Evolutionary conservation across 2,797 vertebrate genomes (phyloP).

Genomic region (Pygocentrus nattereri): DNA sequence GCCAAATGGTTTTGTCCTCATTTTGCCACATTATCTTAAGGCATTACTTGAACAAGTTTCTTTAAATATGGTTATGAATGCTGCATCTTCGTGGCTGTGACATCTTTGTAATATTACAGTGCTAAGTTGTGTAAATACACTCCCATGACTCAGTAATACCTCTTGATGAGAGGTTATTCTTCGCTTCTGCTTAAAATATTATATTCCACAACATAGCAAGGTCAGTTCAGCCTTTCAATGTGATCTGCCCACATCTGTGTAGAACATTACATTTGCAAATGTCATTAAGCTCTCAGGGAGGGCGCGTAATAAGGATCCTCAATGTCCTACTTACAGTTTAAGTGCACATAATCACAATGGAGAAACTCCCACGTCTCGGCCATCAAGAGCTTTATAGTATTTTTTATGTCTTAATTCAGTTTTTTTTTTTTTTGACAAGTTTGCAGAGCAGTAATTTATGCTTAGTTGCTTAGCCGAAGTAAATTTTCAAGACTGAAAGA

Average conservation of each 20-base stretch:
- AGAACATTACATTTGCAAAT: constrained; percentile 31
- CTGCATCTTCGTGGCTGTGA: not conserved
- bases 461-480: not conserved
- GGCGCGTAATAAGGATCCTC: constrained; percentile 1
- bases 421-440: constrained; percentile 5
- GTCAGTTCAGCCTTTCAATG: not conserved
- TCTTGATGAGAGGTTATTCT: not conserved
- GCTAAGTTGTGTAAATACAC: not conserved
- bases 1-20: not conserved
- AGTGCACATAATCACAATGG: constrained; percentile 8
- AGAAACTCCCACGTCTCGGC: not conserved
- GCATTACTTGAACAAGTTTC: not conserved
- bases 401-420: constrained; percentile 10
- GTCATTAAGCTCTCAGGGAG: constrained; percentile 27
- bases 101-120: not conserved
- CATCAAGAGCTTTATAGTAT: not conserved
- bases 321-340: constrained; percentile 22
- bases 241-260: constrained; percentile 1
- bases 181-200: constrained; percentile 1
- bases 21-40: not conserved
- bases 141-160: not conserved
- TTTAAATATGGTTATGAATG: not conserved
- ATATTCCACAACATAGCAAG: not conserved
- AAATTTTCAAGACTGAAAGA: not conserved
- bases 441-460: not conserved